Conservation (phyloP, 2,113 vertebrate species). For the Conger conger region DNA sequence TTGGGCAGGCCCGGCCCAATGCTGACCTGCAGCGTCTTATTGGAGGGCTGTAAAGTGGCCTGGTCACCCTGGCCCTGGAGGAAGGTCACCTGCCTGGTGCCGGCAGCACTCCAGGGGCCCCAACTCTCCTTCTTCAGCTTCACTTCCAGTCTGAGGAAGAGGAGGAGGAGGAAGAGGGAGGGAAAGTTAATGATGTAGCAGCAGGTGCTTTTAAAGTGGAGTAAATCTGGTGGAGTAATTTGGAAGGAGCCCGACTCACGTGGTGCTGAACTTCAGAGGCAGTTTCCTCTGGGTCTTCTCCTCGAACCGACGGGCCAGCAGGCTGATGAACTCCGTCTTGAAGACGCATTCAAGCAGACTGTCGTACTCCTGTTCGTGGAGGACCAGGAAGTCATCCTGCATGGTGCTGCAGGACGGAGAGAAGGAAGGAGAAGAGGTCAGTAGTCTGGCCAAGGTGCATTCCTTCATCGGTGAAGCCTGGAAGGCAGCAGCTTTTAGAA, state of each 20-base stretch:
- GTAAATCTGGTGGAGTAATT: neutral
- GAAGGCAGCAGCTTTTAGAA: no score
- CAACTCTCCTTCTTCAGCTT: slow-evolving; percentile 97
- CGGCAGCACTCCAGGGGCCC: slow-evolving; percentile 88
- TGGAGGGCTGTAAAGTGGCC: slow-evolving; percentile 85
- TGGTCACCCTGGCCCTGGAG: slow-evolving; percentile 82
- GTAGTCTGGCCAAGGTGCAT: no score
- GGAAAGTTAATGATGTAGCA: neutral
- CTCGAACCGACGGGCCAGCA: slow-evolving; percentile 86
- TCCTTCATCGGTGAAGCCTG: no score
- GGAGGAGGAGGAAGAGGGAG: neutral
- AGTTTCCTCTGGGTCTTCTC: slow-evolving; percentile 91
- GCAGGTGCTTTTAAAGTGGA: neutral
- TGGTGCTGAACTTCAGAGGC: slow-evolving; percentile 92
- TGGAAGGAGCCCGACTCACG: slow-evolving; percentile 70
- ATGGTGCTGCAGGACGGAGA: slow-evolving; percentile 71
- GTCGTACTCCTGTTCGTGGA: slow-evolving; percentile 96
- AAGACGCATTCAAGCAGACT: slow-evolving; percentile 92
- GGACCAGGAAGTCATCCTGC: slow-evolving; percentile 90
- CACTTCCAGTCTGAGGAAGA: slow-evolving; percentile 81
- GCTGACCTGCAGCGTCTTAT: slow-evolving; percentile 95
- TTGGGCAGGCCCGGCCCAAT: slow-evolving; percentile 89
- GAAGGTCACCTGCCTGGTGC: slow-evolving; percentile 90
- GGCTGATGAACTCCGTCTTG: slow-evolving; percentile 94
- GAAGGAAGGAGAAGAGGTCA: neutral